Evolutionary conservation across 2,797 vertebrate genomes (phyloP), one percentile per base, ranked within the genome.

Genomic region (Dermochelys coriacea): DNA sequence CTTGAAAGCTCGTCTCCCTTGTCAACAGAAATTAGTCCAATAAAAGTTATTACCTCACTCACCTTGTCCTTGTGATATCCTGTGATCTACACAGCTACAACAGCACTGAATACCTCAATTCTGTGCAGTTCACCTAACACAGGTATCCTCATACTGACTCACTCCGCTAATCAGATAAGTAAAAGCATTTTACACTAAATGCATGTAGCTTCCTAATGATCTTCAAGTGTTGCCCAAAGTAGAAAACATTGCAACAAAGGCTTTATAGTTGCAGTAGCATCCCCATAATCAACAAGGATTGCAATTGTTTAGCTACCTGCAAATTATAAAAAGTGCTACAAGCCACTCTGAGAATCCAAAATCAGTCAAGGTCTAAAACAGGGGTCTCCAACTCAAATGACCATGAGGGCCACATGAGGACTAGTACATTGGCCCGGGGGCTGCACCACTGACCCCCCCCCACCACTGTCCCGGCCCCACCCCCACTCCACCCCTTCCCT

Each of bases 81-180:
- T 55, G 8, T 15, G 51, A 52, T 19, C 15, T 3, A 52, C 51
- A 52, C 18, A 18, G 51, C 51, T 52, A 52, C 51, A 52, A 18
- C 51, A 52, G 18, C 51, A 52, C 18, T 52, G 51, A 52, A 52
- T 52, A 52, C 18, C 16, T 52, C 51, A 52, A 15, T 52, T 31
- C 49, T 5, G 21, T 8, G 83, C 34, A 23, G 34, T 31, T 34
- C 61, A n/a, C 83, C 51, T 52, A 52, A 19, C 52, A 52, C 2
- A 1, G 0, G 1, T 1, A 49, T 15, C 3, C 27, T 0, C 2
- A 3, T 16, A 47, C n/a, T 2, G 1, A 1, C 27, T 3, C 3
- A 12, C 41, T 1, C 34, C 12, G 45, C 61, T 34, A 19, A n/a
- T 19, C 61, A 68, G 61, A 68, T 16, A 68, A 68, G 61, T 55